These are phyloP conservation scores for Agrochola lota DNA, from an alignment of 2,888 invertebrate species.

Conservation along the genomic window DNA sequence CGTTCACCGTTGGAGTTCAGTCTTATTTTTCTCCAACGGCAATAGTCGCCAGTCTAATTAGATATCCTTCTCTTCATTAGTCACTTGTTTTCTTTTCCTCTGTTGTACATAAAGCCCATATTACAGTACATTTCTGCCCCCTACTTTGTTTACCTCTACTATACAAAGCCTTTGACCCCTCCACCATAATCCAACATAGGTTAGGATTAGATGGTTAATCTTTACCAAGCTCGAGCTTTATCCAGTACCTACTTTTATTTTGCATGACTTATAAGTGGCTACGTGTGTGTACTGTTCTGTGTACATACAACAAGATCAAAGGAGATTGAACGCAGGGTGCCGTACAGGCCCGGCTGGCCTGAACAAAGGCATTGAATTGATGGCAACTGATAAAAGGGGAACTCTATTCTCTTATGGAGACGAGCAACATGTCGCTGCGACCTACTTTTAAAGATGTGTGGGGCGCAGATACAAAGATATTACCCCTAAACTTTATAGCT, in stretches of 20 bases:
- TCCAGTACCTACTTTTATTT: constrained; percentile 25
- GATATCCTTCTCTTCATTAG: constrained; percentile 68
- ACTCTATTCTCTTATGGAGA: constrained; percentile 64
- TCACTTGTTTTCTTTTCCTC: constrained; percentile 62
- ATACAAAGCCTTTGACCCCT: constrained; percentile 40
- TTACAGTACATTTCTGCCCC: constrained; percentile 36
- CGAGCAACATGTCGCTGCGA: constrained; percentile 80
- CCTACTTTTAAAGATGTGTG: constrained; percentile 71
- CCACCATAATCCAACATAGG: constrained; percentile 42
- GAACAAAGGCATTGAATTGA: constrained; percentile 80
- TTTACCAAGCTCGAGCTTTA: constrained; percentile 31
- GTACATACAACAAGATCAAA: constrained; percentile 70
- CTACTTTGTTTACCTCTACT: constrained; percentile 30
- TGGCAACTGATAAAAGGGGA: constrained; percentile 77
- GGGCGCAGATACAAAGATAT: constrained; percentile 37
- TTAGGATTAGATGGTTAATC: constrained; percentile 49
- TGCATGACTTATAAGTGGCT: constrained; percentile 24
- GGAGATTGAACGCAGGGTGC: constrained; percentile 72
- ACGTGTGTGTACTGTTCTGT: constrained; percentile 19
- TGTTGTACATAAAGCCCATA: constrained; percentile 26
- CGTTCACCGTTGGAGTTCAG: constrained; percentile 34
- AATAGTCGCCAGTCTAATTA: constrained; percentile 64
- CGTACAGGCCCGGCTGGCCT: constrained; percentile 65
- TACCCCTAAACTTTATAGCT: constrained; percentile 21
- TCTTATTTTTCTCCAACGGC: constrained; percentile 57